Evolutionary conservation across 2,888 invertebrate species (phyloP), one percentile per base, ranked within the genome.

Genomic region (Drosophila putrida): DNA sequence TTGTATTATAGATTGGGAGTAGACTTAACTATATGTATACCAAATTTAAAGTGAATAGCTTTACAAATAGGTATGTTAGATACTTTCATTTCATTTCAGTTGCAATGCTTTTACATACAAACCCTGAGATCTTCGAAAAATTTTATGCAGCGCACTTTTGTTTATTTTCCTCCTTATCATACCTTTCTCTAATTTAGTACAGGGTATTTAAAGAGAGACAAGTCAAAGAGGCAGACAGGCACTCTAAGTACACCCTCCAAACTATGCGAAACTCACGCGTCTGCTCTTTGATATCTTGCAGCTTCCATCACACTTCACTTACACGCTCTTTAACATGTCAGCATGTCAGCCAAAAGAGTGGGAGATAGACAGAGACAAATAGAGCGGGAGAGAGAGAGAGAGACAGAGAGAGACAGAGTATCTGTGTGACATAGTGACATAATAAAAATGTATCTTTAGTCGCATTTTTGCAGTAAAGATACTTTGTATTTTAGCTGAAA

Each of bases 301-400:
- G 76, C 76, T 80, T 80, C 78, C 76, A 80, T 76, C 84, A 78
- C 83, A 84, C 88, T 88, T 82, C 83, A 88, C 87, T 85, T 86
- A 85, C 87, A 88, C 69, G 86, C 85, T 88, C 87, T 85, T 85
- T 85, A 83, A 71, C 81, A 78, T 86, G 85, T 88, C 88, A 85
- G 75, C 86, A 82, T 88, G 84, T 80, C 88, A 80, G 46, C 15
- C 13, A 15, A 38, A 13, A 51, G 36, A 20, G 28, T 9, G 15
- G 15, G 46, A 36, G 27, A 36, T 35, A 38, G 27, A 28, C n/a
- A 11, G 44, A 36, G 35, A 35, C 8, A 9, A 25, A 43, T 31
- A 8, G 11, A 13, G 44, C 0, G 11, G 20, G 11, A 33, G n/a
- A 2, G 25, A 43, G 27, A 11, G 10, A 44, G 31, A 20, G 33